Evolutionary conservation across 2,888 invertebrate species (phyloP).

Genomic region (Lasioglossum lativentre): DNA sequence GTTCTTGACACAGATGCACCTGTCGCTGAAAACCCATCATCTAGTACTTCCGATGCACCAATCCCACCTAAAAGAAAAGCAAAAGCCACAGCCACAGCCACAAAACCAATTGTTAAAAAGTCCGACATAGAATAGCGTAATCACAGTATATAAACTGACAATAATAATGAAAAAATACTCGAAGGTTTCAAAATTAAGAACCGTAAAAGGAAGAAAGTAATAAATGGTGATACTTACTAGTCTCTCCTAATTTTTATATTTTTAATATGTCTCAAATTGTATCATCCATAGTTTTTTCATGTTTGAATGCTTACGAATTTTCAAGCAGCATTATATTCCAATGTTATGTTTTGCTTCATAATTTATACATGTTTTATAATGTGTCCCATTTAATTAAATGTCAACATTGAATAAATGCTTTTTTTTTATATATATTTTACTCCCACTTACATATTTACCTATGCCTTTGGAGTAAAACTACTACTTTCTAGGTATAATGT

Average conservation of each 20-base stretch:
- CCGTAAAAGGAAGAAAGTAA: conserved; percentile 25
- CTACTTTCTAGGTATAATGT: conserved; percentile 42
- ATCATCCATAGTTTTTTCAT: conserved; percentile 47
- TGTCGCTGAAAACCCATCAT: conserved; percentile 85
- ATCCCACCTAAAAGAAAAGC: conserved; percentile 85
- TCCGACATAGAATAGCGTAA: conserved; percentile 72
- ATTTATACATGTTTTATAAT: conserved; percentile 59
- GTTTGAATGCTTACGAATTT: conserved; percentile 44
- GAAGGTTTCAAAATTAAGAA: conserved; percentile 32
- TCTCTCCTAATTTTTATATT: conserved; percentile 66
- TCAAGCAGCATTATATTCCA: conserved; percentile 45
- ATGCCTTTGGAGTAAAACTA: conserved; percentile 38
- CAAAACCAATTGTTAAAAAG: conserved; percentile 69
- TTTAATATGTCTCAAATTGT: conserved; percentile 59
- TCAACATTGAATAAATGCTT: conserved; percentile 46
- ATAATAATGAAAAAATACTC: conserved; percentile 51
- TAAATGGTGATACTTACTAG: conserved; percentile 66
- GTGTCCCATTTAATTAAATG: conserved; percentile 35
- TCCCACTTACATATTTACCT: conserved; percentile 42
- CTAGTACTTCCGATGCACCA: conserved; percentile 80
- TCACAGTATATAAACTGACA: conserved; percentile 44
- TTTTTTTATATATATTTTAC: conserved; percentile 50
- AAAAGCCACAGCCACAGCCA: conserved; percentile 68
- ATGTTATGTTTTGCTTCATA: conserved; percentile 50
- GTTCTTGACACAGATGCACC: conserved; percentile 84